Base-by-base conservation (phyloP, 1,140 invertebrate genomes). In the Anastrepha ludens region DNA sequence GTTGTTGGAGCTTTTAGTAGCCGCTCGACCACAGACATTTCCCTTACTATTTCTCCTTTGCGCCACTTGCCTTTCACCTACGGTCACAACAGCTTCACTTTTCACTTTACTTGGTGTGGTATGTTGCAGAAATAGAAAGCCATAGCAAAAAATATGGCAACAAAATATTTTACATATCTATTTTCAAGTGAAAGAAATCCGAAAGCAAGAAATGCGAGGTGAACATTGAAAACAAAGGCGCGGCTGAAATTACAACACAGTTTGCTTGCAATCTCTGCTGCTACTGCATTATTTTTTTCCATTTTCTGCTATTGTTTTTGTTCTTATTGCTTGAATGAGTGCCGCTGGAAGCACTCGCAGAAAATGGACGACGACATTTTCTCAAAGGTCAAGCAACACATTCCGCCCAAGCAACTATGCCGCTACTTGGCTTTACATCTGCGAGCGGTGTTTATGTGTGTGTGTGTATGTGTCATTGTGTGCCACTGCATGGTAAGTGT, bases 311-410 rank as follows among this genome's bases (percentile, higher is more conserved):
- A 1, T 78, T 78, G 15, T 78, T 50, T 15, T 55, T 70, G 41
- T 70, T 44, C 7, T 70, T 78, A 17, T 78, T 50, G 74, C 13
- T 62, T 62, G 60, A 3, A 8, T 20, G 17, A 78, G 47, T 20
- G 47, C 47, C 44, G 9, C 11, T 70, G 8, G 2, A 17, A 9
- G 44, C 47, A 20, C 47, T 78, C 13, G 74, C 47, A 78, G 15
- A 78, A 55, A 78, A n/a, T 78, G 17, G 74, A 20, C 47, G 47
- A 78, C 15, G 17, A 78, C 47, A 78, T 78, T 78, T 78, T 78
- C 74, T 78, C 9, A 78, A 55, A 78, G 74, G 74, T 78, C 74
- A 78, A 78, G 74, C 47, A 50, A 50, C 74, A 78, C 74, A 78
- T 78, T 78, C 74, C 74, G 47, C 74, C 47, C 74, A 78, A 55